Evolutionary conservation across 2,888 invertebrate genomes (phyloP).

Genomic region (Aromia moschata): DNA sequence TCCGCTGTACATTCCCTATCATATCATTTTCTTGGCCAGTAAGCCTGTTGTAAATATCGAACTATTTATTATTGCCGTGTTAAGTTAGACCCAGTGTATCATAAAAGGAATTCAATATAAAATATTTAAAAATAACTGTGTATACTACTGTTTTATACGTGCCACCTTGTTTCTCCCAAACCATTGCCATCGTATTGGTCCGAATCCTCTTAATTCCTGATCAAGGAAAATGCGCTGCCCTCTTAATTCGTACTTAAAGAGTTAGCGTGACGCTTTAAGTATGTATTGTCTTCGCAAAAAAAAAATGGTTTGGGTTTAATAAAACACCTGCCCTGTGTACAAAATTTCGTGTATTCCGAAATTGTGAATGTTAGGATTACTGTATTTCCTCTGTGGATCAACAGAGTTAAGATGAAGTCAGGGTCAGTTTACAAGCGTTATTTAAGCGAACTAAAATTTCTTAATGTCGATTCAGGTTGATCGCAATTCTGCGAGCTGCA

Average conservation of each 20-base stretch:
- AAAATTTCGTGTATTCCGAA: conserved; percentile 6
- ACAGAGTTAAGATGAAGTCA: conserved; percentile 13
- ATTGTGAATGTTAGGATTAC: conserved; percentile 3
- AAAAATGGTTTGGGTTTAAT: conserved; percentile 10
- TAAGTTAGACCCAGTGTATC: conserved; percentile 46
- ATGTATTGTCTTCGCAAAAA: background rate
- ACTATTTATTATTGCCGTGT: conserved; percentile 53
- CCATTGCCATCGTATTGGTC: background rate
- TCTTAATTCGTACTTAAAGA: background rate
- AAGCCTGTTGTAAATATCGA: conserved; percentile 50
- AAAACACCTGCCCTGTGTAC: conserved; percentile 8
- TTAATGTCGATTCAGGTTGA: conserved; percentile 34
- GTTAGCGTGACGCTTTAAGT: background rate
- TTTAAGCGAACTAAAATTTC: conserved; percentile 17
- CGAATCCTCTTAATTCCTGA: too few relatives aligned
- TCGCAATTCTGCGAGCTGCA: conserved; percentile 49
- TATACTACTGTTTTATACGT: conserved; percentile 29
- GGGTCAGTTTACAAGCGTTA: conserved; percentile 17
- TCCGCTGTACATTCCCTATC: conserved; percentile 62
- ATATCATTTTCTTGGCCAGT: conserved; percentile 61
- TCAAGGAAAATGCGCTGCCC: background rate
- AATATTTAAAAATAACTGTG: conserved; percentile 38
- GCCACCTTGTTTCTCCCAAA: conserved; percentile 32
- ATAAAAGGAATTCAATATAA: conserved; percentile 49
- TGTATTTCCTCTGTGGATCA: background rate